A percentile compares a stretch with the other conserved stretches of the same genome.
These are phyloP conservation scores for Corynorhinus townsendii DNA, from an alignment of 2,113 vertebrate genomes.

Conservation along the genomic window DNA sequence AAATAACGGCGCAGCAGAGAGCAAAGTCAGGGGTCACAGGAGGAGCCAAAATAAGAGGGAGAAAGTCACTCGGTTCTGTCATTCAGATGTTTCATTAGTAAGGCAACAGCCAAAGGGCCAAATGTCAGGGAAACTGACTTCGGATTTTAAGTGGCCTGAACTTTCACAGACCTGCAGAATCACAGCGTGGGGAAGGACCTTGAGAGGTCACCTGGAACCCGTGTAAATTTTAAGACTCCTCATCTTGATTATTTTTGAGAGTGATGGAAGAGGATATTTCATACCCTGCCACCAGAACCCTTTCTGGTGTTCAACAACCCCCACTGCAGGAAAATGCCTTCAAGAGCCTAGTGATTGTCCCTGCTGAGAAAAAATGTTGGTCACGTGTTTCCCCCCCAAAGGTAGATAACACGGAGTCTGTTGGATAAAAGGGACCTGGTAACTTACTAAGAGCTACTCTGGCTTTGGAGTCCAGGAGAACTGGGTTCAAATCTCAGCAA, in stretches of 20 bases:
- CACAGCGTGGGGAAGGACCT: not conserved
- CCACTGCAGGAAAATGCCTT: constrained; percentile 39
- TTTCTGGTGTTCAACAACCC: not conserved
- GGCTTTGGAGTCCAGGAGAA: not conserved
- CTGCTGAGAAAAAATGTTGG: not conserved
- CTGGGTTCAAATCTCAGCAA: not conserved
- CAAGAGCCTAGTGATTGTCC: not conserved
- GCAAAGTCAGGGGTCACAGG: not conserved
- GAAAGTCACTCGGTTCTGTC: not conserved
- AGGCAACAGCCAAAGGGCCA: not conserved
- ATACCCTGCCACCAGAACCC: constrained; percentile 22
- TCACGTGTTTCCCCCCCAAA: not conserved
- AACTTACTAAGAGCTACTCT: not conserved
- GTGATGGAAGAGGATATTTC: constrained; percentile 6
- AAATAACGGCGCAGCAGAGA: not conserved
- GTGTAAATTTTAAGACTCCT: constrained; percentile 24
- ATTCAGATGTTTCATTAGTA: not conserved
- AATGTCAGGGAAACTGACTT: not conserved
- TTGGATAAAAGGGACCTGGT: not conserved
- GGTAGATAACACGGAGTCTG: not conserved
- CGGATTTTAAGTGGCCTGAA: not conserved
- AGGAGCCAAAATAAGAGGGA: not conserved
- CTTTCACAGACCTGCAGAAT: not conserved
- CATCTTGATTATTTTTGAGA: constrained; percentile 8
- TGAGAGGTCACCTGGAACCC: not conserved